Conservation (phyloP, 2,888 invertebrate species). For the Carterocephalus palaemon region DNA sequence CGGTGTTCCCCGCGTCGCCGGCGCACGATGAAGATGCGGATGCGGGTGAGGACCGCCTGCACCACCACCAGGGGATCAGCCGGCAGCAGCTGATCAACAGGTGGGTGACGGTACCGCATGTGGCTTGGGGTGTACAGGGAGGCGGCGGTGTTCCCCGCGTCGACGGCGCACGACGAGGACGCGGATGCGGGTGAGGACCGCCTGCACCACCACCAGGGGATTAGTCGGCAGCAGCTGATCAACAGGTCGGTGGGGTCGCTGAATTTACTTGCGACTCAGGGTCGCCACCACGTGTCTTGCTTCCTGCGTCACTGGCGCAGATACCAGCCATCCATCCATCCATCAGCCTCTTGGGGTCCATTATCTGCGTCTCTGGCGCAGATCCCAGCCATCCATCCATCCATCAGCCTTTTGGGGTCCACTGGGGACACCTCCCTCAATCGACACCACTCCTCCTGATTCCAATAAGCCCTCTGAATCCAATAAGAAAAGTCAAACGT, state of each 20-base stretch:
- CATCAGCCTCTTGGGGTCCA: too few species aligned
- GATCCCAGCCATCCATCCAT: too few species aligned
- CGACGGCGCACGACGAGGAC: slow-evolving; percentile 64
- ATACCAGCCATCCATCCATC: too few species aligned
- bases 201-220: slow-evolving; percentile 83
- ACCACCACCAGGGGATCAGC: slow-evolving; percentile 87
- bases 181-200: slow-evolving; percentile 72
- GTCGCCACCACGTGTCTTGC: too few species aligned
- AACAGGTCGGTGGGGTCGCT: slow-evolving; percentile 83
- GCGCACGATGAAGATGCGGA: slow-evolving; percentile 66
- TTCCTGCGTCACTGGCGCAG: too few species aligned
- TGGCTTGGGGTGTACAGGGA: slow-evolving; percentile 68
- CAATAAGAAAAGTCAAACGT: too few species aligned
- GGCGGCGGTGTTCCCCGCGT: slow-evolving; percentile 59
- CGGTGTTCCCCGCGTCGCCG: slow-evolving; percentile 61
- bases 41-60: slow-evolving; percentile 73
- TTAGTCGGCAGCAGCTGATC: slow-evolving; percentile 92
- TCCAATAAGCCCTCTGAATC: too few species aligned
- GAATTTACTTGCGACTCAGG: too few species aligned
- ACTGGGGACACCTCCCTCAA: too few species aligned
- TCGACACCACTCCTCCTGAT: too few species aligned
- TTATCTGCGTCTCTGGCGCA: too few species aligned
- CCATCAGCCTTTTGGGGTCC: too few species aligned
- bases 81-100: slow-evolving; percentile 92
- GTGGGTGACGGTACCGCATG: slow-evolving; percentile 64